Evolutionary conservation across 2,797 vertebrate species (phyloP), one percentile per base, ranked within the genome.

Genomic region (Myotis daubentonii): DNA sequence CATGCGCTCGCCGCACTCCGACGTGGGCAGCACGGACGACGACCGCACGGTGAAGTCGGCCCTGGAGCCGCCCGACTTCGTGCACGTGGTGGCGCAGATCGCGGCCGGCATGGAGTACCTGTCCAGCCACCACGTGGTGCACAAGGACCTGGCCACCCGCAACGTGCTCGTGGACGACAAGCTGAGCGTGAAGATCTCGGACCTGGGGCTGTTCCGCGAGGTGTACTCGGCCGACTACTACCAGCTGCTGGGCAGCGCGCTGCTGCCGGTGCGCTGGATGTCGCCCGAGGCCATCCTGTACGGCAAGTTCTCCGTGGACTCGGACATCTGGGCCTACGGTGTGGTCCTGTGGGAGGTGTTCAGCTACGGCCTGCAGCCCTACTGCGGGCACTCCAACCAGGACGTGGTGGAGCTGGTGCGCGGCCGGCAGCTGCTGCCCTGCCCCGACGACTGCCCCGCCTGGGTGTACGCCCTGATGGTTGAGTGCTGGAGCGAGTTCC

Each of bases 381-480:
- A 99, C 90, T 99, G 99, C 55, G 99, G 99, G 89, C 99, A 99
- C 97, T 99, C 99, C 88, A 99, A 99, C 98, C 99, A 99, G 97
- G 99, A 99, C 74, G 99, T 99, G 94, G 99, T 99, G 0, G 99
- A 99, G 98, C 99, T 99, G 99, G 98, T 99, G 68, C 99, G 99
- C 65, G 98, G 98, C 97, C 98, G 99, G 53, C 99, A 99, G 98
- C 98, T 99, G 60, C 98, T 99, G 81, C 98, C 99, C 0, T 99
- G 99, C 97, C 99, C 99, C 0, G 99, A 99, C 0, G 99, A 99
- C 97, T 99, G 99, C 97, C 99, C 99, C 0, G 98, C 99, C 49
- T 99, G 99, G 99, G 99, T 99, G 89, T 99, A 99, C 95, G 98
- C 99, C 4, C 98, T 99, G 3, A 99, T 99, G 99, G 91, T 99